These are phyloP conservation scores for Balaeniceps rex DNA, from an alignment of 2,113 vertebrate species.

Conservation along the genomic window DNA sequence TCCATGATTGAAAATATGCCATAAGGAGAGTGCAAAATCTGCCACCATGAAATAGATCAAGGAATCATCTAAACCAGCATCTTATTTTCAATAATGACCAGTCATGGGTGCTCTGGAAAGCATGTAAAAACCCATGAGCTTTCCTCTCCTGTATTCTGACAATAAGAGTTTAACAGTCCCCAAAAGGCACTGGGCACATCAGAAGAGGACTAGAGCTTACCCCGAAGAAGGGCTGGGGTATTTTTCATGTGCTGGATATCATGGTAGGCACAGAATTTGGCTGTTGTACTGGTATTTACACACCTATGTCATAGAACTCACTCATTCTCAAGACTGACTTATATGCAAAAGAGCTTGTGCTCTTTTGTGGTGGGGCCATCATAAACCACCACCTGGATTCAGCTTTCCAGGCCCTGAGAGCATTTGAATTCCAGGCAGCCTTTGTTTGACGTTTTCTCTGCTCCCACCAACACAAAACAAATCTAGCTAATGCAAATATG, in stretches of 20 bases:
- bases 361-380: background rate
- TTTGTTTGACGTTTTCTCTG: slow-evolving; percentile 48
- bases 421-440: slow-evolving; percentile 59
- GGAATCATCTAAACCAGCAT: background rate
- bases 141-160: background rate
- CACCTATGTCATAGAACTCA: background rate
- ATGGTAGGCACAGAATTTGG: background rate
- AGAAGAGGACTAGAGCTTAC: background rate
- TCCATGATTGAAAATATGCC: background rate
- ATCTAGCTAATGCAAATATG: slow-evolving; percentile 59
- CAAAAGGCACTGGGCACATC: background rate
- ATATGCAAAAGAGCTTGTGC: background rate
- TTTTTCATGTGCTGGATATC: background rate
- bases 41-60: background rate
- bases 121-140: background rate
- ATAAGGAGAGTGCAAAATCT: background rate
- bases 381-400: background rate
- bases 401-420: background rate
- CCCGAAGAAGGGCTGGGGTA: background rate
- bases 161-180: background rate
- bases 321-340: background rate
- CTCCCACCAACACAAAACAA: slow-evolving; percentile 60
- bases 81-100: background rate
- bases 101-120: background rate
- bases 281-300: background rate